Conservation (phyloP, 2,888 invertebrate species). For the Drosophila meridiana region DNA sequence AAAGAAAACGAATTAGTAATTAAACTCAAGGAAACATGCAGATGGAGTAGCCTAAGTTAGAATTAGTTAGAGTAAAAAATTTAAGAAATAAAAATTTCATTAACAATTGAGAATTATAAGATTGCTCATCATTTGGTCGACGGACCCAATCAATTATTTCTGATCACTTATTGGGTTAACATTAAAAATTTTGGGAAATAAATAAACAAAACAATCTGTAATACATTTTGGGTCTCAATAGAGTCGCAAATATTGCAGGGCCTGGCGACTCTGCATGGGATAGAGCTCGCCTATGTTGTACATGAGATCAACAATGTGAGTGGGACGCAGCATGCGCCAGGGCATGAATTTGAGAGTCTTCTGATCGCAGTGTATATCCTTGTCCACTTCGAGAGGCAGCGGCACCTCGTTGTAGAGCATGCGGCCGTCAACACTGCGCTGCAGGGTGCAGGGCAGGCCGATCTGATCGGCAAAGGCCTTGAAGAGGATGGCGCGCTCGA, state of each 20-base stretch:
- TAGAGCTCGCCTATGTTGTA: constrained; percentile 80
- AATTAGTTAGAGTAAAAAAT: no score
- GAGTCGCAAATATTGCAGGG: constrained; percentile 77
- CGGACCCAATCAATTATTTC: background rate
- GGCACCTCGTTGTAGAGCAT: constrained; percentile 89
- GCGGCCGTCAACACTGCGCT: constrained; percentile 86
- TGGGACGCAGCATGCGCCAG: constrained; percentile 87
- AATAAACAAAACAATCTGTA: background rate
- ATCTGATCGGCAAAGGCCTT: constrained; percentile 88
- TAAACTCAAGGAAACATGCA: no score
- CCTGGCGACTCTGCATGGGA: constrained; percentile 83
- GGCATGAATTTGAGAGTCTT: constrained; percentile 84
- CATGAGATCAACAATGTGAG: constrained; percentile 88
- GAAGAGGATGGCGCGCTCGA: constrained; percentile 88
- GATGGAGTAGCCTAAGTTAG: no score
- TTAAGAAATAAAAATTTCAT: no score
- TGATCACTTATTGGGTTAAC: constrained; percentile 19
- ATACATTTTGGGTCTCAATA: constrained; percentile 41
- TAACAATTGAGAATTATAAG: background rate
- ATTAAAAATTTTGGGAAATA: constrained; percentile 18
- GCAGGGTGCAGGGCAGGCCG: constrained; percentile 87
- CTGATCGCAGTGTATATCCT: constrained; percentile 77
- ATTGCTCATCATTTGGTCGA: background rate
- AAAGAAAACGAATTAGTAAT: background rate
- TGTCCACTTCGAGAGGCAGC: constrained; percentile 84